Base-by-base conservation (phyloP, 1,140 invertebrate genomes). In the Pseudomyrmex gracilis region DNA sequence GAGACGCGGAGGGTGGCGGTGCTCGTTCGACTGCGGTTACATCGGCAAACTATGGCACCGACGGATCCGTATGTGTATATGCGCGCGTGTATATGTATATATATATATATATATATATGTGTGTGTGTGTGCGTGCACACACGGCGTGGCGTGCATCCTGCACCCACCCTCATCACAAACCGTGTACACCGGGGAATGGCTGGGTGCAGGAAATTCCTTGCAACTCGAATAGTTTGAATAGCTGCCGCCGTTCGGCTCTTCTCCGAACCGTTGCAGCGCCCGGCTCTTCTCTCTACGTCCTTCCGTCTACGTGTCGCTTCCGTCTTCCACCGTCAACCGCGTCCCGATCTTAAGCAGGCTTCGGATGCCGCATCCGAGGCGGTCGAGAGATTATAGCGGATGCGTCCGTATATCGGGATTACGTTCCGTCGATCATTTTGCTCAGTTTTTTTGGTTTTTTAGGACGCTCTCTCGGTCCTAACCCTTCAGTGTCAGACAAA, bases 191-290 rank as follows among this genome's bases (percentile, higher is more conserved):
- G 51, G 34, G 34, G 82, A 57, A 76, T 70, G 66, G 67, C 66
- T 57, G 58, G 78, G 43, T 74, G 76, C 77, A 73, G 82, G 85
- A 83, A 89, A 89, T 89, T 89, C 88, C 88, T 89, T 67, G 82
- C 87, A 85, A 80, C 88, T 89, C 66, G 88, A 89, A 89, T 89
- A 89, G 88, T 89, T 89, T 89, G 87, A 89, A 89, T 89, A 89
- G 86, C 87, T 89, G 70, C 68, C 68, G 47, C 49, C 84, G 67
- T 73, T 71, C 73, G 45, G 83, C 60, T 87, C 66, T 74, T 53
- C 86, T 49, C 49, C 34, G 34, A 34, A 24, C 49, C 70, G 76
- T 73, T 71, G 49, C 58, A 61, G n/a, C 47, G n/a, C 47, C 13
- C 47, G 10, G 10, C 22, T 68, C n/a, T 61, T 70, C 22, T 53